These are phyloP conservation scores for Chrysomallon squamiferum DNA, from an alignment of 1,140 invertebrate genomes.

Conservation along the genomic window DNA sequence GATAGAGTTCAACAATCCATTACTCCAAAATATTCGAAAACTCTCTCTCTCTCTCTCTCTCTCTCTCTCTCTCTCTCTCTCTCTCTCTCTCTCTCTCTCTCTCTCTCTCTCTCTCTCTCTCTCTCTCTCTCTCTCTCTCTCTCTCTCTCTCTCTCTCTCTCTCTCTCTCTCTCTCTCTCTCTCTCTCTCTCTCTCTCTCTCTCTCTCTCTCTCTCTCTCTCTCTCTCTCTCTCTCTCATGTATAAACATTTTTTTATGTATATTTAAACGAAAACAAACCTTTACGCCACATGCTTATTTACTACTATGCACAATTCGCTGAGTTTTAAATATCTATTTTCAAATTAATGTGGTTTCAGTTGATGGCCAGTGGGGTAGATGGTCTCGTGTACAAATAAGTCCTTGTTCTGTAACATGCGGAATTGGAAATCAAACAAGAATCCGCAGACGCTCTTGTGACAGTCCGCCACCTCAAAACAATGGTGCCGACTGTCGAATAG, in stretches of 20 bases:
- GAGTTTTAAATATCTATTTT: not conserved
- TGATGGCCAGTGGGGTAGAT: not conserved
- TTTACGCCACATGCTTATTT: not conserved
- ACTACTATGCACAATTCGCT: not conserved
- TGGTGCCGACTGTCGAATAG: not conserved
- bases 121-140: not conserved
- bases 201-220: conserved; percentile 7
- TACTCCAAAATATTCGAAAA: too few relatives aligned
- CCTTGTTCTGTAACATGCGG: not conserved
- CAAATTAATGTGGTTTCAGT: not conserved
- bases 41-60: not conserved
- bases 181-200: not conserved
- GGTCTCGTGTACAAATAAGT: not conserved
- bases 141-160: not conserved
- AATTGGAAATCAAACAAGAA: not conserved
- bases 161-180: too few relatives aligned
- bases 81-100: not conserved
- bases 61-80: not conserved
- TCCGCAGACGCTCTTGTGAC: not conserved
- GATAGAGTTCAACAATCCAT: too few relatives aligned
- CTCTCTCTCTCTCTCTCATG: conserved; percentile 1
- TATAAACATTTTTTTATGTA: not conserved
- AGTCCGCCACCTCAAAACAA: not conserved
- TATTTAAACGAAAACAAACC: not conserved
- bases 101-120: not conserved